Conservation (phyloP, 2,888 invertebrate genomes). For the Drosophila nigricruria region DNA sequence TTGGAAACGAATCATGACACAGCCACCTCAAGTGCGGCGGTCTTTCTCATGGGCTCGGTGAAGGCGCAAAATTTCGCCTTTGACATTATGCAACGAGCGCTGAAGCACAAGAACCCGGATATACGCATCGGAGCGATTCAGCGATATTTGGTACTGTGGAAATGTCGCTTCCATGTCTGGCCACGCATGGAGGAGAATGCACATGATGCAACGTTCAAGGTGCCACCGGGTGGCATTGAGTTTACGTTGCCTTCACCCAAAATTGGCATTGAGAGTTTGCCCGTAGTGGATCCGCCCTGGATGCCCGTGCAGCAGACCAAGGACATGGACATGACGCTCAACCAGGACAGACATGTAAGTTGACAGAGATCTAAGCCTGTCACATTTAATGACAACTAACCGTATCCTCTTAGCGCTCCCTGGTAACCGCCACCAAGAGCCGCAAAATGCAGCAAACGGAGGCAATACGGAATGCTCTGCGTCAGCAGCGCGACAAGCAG, state of each 20-base stretch:
- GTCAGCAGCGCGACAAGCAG: constrained; percentile 98
- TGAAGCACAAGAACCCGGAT: constrained; percentile 93
- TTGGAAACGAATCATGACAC: constrained; percentile 96
- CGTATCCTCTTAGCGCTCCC: constrained; percentile 89
- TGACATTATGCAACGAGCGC: constrained; percentile 94
- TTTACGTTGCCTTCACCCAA: constrained; percentile 99
- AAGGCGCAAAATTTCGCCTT: constrained; percentile 95
- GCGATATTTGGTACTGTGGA: constrained; percentile 97
- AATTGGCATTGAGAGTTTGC: constrained; percentile 97
- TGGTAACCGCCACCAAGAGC: constrained; percentile 99
- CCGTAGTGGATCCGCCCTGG: constrained; percentile 99
- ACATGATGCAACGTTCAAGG: constrained; percentile 95
- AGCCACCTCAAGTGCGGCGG: constrained; percentile 92
- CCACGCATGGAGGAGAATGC: constrained; percentile 99
- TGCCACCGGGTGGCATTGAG: constrained; percentile 99
- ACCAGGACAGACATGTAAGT: constrained; percentile 97
- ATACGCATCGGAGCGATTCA: constrained; percentile 93
- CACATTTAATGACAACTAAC: background rate
- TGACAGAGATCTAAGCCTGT: background rate
- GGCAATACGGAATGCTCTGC: constrained; percentile 96
- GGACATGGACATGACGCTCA: constrained; percentile 99
- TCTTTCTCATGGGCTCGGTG: constrained; percentile 97
- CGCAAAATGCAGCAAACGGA: constrained; percentile 99
- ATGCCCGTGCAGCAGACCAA: constrained; percentile 98
- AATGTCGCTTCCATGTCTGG: constrained; percentile 99